Conservation (phyloP, 2,797 vertebrate genomes). For the Myiothlypis chrysogaster region DNA sequence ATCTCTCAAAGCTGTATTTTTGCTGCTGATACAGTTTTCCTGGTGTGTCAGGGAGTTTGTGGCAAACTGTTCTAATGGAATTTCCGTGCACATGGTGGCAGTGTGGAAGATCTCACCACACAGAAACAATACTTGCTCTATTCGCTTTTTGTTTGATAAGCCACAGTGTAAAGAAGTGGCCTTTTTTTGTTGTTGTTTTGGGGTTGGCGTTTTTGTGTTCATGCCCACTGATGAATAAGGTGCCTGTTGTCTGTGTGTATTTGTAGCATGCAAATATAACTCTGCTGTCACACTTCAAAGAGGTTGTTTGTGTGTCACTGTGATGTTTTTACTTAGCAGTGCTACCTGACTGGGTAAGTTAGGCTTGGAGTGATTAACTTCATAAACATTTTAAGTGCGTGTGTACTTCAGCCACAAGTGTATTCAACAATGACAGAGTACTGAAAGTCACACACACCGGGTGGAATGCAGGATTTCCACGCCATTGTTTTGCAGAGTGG, state of each 20-base stretch:
- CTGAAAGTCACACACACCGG: neutral
- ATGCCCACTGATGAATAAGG: neutral
- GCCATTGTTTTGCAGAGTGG: neutral
- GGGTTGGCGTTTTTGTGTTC: neutral
- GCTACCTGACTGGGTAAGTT: neutral
- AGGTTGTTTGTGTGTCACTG: neutral
- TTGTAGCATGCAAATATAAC: neutral
- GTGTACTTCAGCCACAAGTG: neutral
- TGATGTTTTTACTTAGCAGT: neutral
- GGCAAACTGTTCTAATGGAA: neutral
- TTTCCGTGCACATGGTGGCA: conserved; percentile 14
- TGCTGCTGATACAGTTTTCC: neutral
- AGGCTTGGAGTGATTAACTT: neutral
- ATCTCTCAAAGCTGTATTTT: neutral
- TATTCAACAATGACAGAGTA: neutral
- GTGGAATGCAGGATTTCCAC: neutral
- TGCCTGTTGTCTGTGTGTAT: neutral
- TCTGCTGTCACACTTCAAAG: neutral
- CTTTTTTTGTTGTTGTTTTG: neutral
- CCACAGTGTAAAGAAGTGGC: neutral
- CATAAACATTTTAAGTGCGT: neutral
- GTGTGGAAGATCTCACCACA: neutral
- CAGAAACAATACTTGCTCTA: neutral
- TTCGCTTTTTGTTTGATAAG: conserved; percentile 8
- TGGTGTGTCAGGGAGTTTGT: neutral